Conservation (phyloP, 2,113 vertebrate species). For the Dromas ardeola region DNA sequence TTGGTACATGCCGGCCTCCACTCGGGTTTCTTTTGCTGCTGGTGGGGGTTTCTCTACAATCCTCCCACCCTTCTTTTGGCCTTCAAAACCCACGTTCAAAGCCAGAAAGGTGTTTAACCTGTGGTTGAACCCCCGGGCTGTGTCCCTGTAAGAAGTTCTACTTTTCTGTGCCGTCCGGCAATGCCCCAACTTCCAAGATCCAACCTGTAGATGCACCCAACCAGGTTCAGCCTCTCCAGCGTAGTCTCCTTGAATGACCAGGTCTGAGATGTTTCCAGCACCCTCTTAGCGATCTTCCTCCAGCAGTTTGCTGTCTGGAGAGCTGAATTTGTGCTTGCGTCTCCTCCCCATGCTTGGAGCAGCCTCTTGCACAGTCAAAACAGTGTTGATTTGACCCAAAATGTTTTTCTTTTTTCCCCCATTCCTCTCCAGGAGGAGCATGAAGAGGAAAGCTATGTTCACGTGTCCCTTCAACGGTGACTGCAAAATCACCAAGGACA, state of each 20-base stretch:
- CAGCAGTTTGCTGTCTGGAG: not conserved
- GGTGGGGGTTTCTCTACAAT: not conserved
- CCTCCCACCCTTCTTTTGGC: not conserved
- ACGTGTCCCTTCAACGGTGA: conserved; percentile 93
- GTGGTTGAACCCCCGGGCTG: not conserved
- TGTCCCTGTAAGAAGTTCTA: not conserved
- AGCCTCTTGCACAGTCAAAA: rapidly evolving
- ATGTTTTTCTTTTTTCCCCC: rapidly evolving
- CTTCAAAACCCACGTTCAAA: not conserved
- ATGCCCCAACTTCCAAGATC: no score
- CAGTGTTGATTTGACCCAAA: rapidly evolving
- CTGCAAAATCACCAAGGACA: conserved; percentile 98
- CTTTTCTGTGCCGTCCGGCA: not conserved
- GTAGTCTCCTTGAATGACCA: rapidly evolving
- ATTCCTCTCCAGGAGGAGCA: conserved; percentile 84
- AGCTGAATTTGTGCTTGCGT: not conserved
- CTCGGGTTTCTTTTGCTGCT: not conserved
- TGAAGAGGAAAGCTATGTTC: conserved; percentile 94
- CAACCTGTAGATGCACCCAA: not conserved
- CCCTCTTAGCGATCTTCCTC: not conserved
- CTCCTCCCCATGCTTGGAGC: not conserved
- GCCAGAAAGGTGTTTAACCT: not conserved
- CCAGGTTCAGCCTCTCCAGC: not conserved
- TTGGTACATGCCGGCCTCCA: not conserved
- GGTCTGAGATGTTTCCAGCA: not conserved